These are phyloP conservation scores for Typhlichthys eigenmanni DNA, from an alignment of 2,797 vertebrate genomes.

Conservation along the genomic window DNA sequence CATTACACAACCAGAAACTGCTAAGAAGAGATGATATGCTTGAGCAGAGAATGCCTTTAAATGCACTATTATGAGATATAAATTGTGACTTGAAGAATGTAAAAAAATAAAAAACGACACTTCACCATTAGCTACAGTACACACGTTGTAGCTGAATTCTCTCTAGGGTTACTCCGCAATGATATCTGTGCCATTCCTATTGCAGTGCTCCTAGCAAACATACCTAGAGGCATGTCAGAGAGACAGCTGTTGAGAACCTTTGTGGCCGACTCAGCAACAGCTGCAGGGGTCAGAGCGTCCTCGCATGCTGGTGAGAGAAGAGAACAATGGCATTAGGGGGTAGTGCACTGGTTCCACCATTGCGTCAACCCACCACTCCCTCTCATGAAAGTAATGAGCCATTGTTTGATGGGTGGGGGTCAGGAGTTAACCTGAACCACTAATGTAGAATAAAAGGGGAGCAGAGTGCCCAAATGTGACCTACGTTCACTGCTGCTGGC, in stretches of 20 bases:
- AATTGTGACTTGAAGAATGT: neutral
- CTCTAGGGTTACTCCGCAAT: neutral
- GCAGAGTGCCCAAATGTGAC: slow-evolving; percentile 21
- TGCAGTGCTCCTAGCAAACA: slow-evolving; percentile 16
- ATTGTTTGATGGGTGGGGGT: too few species aligned
- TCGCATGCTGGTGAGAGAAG: slow-evolving; percentile 81
- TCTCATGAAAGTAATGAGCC: too few species aligned
- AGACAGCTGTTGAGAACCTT: slow-evolving; percentile 87
- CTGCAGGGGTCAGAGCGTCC: slow-evolving; percentile 83
- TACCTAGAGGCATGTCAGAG: slow-evolving; percentile 92
- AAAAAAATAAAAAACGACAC: too few species aligned
- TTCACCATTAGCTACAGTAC: too few species aligned
- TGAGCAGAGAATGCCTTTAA: neutral
- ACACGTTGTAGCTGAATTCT: neutral
- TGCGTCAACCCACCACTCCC: too few species aligned
- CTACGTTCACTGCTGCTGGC: slow-evolving; percentile 93
- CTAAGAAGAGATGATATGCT: neutral
- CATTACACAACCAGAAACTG: slow-evolving; percentile 4
- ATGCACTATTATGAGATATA: neutral
- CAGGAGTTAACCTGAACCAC: too few species aligned
- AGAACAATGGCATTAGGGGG: neutral
- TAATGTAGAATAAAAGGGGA: neutral
- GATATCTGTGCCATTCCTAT: neutral
- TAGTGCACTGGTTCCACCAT: too few species aligned
- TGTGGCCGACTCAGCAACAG: slow-evolving; percentile 84